A percentile compares a stretch with the other conserved stretches of the same genome.
Evolutionary conservation across 2,113 vertebrate genomes (phyloP).

Genomic region (Dascyllus trimaculatus): DNA sequence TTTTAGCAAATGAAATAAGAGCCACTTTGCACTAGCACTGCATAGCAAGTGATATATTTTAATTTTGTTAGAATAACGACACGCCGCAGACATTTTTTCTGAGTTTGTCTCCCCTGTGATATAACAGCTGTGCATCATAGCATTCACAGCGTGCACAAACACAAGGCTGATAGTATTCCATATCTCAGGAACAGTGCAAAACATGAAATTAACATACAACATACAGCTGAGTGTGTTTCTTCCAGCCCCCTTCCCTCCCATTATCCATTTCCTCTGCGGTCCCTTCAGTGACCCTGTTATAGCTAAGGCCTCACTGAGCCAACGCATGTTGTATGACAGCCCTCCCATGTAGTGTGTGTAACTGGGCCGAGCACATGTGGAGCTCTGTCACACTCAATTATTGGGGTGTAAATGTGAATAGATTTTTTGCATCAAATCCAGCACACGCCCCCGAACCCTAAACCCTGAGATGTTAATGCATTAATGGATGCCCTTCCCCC

Average conservation of each 20-base stretch:
- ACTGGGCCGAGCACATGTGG: slow-evolving; percentile 19
- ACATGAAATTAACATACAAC: not conserved
- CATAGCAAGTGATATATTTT: too few species aligned
- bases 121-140: not conserved
- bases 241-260: not conserved
- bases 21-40: too few species aligned
- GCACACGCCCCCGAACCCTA: not conserved
- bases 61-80: too few species aligned
- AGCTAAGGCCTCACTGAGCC: not conserved
- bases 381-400: slow-evolving; percentile 54
- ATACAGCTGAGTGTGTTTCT: not conserved
- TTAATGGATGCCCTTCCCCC: slow-evolving; percentile 3
- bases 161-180: not conserved
- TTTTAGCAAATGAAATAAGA: too few species aligned
- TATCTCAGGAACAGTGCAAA: not conserved
- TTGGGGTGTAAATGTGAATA: slow-evolving; percentile 42
- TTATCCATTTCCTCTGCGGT: not conserved
- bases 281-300: slow-evolving; percentile 28
- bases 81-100: too few species aligned
- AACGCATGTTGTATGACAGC: slow-evolving; percentile 27
- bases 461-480: slow-evolving; percentile 31
- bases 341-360: slow-evolving; percentile 13
- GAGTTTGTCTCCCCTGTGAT: not conserved
- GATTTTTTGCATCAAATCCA: slow-evolving; percentile 4
- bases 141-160: slow-evolving; percentile 3